Base-by-base conservation (phyloP, 2,888 invertebrate genomes). In the Platynereis dumerilii region DNA sequence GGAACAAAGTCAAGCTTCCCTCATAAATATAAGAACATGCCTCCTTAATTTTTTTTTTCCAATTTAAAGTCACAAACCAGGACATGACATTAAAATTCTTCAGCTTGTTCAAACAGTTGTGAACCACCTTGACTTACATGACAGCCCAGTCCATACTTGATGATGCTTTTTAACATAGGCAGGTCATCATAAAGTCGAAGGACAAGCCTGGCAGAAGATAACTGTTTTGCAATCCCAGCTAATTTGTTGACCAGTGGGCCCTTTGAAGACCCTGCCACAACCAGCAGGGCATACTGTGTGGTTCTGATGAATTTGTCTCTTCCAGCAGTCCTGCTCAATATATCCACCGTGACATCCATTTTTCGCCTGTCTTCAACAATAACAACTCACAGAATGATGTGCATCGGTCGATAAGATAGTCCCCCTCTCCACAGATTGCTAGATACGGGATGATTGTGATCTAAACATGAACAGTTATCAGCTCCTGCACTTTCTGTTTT, bases 111-210 rank as follows among this genome's bases (percentile, higher is more conserved):
- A 62, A 62, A 22, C 24, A 2, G 10, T 26, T 15, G 26, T 29
- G 24, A 34, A 53, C 48, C 27, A n/a, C n/a, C n/a, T n/a, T 22
- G 12, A 60, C 64, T 54, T 68, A 78, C 90, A 89, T 90, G 78
- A 56, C 71, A 64, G 17, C 92, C 92, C 71, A 90, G 85, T 10
- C 91, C 91, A 86, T 92, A 93, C 12, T 62, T 65, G 10, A 58
- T 17, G 34, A 65, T 64, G n/a, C 54, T 17, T 15, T 28, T 62
- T 55, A 60, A 86, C 89, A 91, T 92, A 0, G 93, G 92, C 69
- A 93, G 87, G 77, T 94, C 94, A 85, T 94, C 94, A 74, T 94
- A 89, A 44, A 94, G 87, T 44, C 94, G 87, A 65, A 94, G 85
- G 70, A 92, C 90, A 66, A 92, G 89, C 75, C 94, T 72, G 54